A percentile compares a stretch with the other conserved stretches of the same genome.
Conservation (phyloP, 2,113 vertebrate species). For the Piprites chloris region DNA sequence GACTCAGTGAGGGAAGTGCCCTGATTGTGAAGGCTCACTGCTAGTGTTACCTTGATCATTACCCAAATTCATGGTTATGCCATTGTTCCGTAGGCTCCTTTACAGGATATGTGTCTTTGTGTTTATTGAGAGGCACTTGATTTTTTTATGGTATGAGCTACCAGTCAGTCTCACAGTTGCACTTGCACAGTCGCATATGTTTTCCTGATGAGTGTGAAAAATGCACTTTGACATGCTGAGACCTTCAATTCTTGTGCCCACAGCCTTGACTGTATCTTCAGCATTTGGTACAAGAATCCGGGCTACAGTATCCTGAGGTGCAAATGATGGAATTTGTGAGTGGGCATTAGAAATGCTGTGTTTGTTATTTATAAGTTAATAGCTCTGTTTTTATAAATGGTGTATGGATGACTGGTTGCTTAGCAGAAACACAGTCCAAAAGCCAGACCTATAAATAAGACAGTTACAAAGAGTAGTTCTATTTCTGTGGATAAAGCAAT, state of each 20-base stretch:
- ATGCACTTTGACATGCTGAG: background rate
- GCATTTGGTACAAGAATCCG: background rate
- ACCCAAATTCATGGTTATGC: background rate
- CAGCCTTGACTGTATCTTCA: background rate
- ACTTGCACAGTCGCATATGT: background rate
- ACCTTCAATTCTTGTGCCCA: background rate
- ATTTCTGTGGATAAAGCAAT: conserved; percentile 1
- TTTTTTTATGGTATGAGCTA: background rate
- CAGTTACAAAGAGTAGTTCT: background rate
- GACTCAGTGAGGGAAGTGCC: background rate
- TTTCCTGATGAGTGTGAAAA: background rate
- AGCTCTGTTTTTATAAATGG: background rate
- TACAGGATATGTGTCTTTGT: background rate
- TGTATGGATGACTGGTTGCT: background rate
- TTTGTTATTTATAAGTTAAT: background rate
- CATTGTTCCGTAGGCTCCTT: background rate
- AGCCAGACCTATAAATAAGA: background rate
- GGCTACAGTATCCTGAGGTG: background rate
- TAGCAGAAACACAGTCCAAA: background rate
- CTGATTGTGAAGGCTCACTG: background rate
- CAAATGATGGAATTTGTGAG: background rate
- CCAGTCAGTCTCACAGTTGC: background rate
- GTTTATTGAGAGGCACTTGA: background rate
- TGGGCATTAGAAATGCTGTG: background rate
- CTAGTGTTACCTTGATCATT: background rate